Evolutionary conservation across 2,888 invertebrate species (phyloP), one percentile per base, ranked within the genome.

Genomic region (Himalopsyche tibetana): DNA sequence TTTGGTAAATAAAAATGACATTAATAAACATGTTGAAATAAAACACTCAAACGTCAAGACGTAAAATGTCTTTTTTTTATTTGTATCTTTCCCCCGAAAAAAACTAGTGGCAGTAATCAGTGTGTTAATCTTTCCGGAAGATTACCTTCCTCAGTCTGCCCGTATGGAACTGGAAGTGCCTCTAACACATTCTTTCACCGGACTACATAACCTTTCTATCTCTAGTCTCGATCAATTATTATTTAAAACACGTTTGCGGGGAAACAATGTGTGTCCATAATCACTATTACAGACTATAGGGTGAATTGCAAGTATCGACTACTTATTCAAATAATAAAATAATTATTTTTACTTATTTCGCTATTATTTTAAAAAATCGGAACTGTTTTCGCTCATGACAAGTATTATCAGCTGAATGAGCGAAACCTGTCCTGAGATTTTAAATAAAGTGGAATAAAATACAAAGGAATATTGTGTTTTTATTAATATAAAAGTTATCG

Each of bases 81-180:
- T 28, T 82, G 55, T 82, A 84, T 80, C 84, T 63, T 63, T 80
- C 84, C 63, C 81, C 84, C 83, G 55, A 42, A 84, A 45, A 63
- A 80, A 36, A 56, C 56, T 40, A 80, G 55, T 84, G 11, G 55
- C 38, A 45, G 55, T 28, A 84, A 86, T 86, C 86, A 84, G 38
- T 17, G 84, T 84, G 84, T 84, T 63, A 83, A 87, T 87, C 87
- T 87, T 87, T 84, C 83, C 87, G 85, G 84, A 55, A 87, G 87
- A 87, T 87, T 87, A 87, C 85, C 87, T 80, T 51, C 74, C 63
- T 36, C 82, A 63, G 83, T 63, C 83, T 28, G 80, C 40, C 36
- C 74, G 74, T 38, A 74, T 38, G 55, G 55, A 51, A 82, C 82
- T 69, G 80, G 55, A 56, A 63, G 40, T 42, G 80, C 63, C 42